Base-by-base conservation (phyloP, 2,113 vertebrate genomes). In the Scolopax mira region DNA sequence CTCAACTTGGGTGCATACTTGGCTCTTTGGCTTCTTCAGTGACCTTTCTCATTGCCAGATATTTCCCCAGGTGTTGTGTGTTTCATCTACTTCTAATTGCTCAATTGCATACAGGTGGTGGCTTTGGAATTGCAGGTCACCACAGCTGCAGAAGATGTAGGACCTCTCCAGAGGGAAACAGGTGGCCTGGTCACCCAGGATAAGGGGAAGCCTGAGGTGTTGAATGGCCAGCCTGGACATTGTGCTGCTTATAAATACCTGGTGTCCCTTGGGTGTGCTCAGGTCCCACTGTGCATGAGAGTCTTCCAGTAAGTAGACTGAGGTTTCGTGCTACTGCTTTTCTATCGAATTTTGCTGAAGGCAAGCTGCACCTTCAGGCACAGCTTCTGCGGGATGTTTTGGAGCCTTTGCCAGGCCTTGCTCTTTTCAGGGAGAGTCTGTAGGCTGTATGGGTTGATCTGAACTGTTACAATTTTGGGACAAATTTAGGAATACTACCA, bases 1-100 rank as follows among this genome's bases (percentile, higher is more conserved):
- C 44, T 31, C 35, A 13, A 5, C 6, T 13, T 6, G 18, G 8
- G 21, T 49, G 21, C 0, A 0, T 17, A 4, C 42, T 46, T 81
- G 22, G 5, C 14, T 64, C n/a, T 37, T 57, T 10, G 28, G 7
- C 70, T 70, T 75, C 39, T 46, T 74, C 25, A 42, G 37, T 25
- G 49, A 48, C 23, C 11, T 70, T 57, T 46, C 12, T 37, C 9
- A 5, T 3, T 51, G 11, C 39, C 24, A 67, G 52, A 1, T 48
- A 8, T 49, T 87, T 74, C 55, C 24, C 7, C 21, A 7, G 6
- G 30, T 62, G 41, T 52, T 6, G 39, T 60, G 49, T 35, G 17
- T 27, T 60, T 54, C 13, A 24, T 27, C 5, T 5, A 5, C 23
- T 75, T 58, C 30, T 27, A 49, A 3, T 55, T 37, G 19, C 21